Evolutionary conservation across 2,888 invertebrate species (phyloP).

Genomic region (Mechanitis messenoides): DNA sequence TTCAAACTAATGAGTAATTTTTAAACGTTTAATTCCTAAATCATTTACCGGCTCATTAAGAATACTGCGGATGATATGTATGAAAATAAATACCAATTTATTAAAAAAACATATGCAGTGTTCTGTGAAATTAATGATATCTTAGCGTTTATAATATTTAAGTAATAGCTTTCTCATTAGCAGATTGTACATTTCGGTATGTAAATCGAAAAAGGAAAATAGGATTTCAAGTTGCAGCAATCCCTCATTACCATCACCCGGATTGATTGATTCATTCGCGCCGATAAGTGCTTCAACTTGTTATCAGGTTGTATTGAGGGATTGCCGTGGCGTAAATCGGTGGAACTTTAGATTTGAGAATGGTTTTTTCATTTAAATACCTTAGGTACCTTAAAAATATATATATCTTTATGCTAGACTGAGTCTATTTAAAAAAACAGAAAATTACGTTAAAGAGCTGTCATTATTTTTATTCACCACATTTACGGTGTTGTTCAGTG

Average conservation of each 20-base stretch:
- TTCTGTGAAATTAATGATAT: too few species aligned
- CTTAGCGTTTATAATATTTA: too few species aligned
- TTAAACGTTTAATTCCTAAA: constrained; percentile 22
- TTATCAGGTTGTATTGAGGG: constrained; percentile 43
- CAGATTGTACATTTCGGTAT: too few species aligned
- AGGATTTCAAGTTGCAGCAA: constrained; percentile 10
- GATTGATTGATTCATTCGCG: constrained; percentile 56
- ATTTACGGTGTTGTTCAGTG: constrained; percentile 40
- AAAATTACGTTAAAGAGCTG: constrained; percentile 28
- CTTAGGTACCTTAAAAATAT: neutral
- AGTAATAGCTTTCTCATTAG: too few species aligned
- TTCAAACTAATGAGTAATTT: constrained; percentile 31
- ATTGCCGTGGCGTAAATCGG: constrained; percentile 20
- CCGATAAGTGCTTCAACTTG: constrained; percentile 58
- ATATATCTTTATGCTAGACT: too few species aligned
- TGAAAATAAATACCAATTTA: constrained; percentile 1
- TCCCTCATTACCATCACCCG: constrained; percentile 47
- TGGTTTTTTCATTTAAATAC: neutral
- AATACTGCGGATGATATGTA: neutral
- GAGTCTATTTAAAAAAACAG: neutral
- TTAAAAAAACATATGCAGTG: neutral
- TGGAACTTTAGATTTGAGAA: constrained; percentile 3
- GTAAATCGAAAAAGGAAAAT: neutral
- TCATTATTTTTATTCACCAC: constrained; percentile 35
- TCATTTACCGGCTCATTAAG: neutral